These are phyloP conservation scores for Typhlichthys subterraneus DNA, from an alignment of 2,797 vertebrate species.

Conservation along the genomic window DNA sequence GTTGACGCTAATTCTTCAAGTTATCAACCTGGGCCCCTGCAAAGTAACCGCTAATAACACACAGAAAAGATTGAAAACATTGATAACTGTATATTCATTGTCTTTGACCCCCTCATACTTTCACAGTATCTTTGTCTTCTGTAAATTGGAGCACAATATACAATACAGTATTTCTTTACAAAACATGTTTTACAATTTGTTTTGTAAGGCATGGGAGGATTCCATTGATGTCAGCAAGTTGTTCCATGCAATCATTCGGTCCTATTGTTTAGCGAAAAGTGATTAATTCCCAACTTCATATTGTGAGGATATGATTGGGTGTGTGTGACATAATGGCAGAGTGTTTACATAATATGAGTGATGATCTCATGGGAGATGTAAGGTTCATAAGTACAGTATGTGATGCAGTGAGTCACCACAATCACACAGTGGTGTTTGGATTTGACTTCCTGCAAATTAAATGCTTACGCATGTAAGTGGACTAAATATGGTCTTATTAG, in stretches of 20 bases:
- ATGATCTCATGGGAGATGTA: conserved; percentile 76
- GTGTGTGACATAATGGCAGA: conserved; percentile 62
- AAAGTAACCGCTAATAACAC: conserved; percentile 18
- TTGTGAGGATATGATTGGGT: conserved; percentile 40
- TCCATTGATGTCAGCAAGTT: no score
- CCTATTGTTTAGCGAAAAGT: conserved; percentile 9
- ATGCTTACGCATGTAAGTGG: conserved; percentile 44
- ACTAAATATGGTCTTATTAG: conserved; percentile 43
- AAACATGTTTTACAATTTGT: background rate
- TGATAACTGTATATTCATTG: background rate
- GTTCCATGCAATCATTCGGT: background rate
- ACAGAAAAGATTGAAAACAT: conserved; percentile 28
- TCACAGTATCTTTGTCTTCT: background rate
- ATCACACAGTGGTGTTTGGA: conserved; percentile 65
- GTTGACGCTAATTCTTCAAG: conserved; percentile 43
- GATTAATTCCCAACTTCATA: conserved; percentile 34
- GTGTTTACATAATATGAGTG: conserved; percentile 73
- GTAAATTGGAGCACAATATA: background rate
- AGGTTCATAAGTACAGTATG: conserved; percentile 65
- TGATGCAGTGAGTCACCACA: conserved; percentile 72
- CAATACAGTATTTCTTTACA: background rate
- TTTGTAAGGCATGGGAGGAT: no score
- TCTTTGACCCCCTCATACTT: background rate
- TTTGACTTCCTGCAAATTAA: conserved; percentile 65
- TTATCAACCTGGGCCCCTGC: conserved; percentile 32